Conservation (phyloP, 92 coral and sea anemone genomes). For the Metridium senile region DNA sequence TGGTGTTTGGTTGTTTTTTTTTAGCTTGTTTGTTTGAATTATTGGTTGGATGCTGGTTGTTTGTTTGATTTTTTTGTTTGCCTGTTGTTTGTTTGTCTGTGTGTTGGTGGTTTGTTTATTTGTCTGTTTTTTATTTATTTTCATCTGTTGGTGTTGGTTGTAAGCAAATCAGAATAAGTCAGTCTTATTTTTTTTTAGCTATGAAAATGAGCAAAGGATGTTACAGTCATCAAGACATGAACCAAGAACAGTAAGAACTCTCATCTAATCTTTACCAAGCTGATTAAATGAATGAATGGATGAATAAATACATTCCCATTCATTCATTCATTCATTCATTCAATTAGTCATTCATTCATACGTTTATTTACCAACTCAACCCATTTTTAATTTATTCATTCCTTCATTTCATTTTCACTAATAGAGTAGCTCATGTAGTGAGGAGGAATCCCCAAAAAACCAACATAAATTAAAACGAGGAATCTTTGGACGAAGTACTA, state of each 20-base stretch:
- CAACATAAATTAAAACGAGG: slow-evolving; percentile 75
- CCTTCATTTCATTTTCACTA: neutral
- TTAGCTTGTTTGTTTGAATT: too few relatives aligned
- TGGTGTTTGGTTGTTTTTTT: too few relatives aligned
- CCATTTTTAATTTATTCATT: neutral
- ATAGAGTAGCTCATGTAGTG: slow-evolving; percentile 56
- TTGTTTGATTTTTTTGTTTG: too few relatives aligned
- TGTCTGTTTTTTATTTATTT: too few relatives aligned
- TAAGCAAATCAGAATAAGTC: too few relatives aligned
- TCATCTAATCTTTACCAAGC: neutral
- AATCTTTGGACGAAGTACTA: slow-evolving; percentile 78
- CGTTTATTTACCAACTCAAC: neutral
- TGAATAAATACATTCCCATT: neutral
- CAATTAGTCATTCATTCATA: neutral
- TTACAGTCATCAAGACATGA: slow-evolving; percentile 5
- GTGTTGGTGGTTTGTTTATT: too few relatives aligned
- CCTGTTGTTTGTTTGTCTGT: too few relatives aligned
- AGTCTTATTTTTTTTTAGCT: slow-evolving; percentile 9
- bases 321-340: neutral
- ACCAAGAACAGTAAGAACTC: slow-evolving; percentile 9
- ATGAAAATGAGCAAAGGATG: slow-evolving; percentile 35
- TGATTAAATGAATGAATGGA: too few relatives aligned
- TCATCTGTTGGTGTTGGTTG: too few relatives aligned
- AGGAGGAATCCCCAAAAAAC: slow-evolving; percentile 62
- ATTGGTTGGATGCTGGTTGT: too few relatives aligned